phyloP scores from a whole-genome alignment of 2,113 vertebrate species.

The Spizaetus ornatus region DNA sequence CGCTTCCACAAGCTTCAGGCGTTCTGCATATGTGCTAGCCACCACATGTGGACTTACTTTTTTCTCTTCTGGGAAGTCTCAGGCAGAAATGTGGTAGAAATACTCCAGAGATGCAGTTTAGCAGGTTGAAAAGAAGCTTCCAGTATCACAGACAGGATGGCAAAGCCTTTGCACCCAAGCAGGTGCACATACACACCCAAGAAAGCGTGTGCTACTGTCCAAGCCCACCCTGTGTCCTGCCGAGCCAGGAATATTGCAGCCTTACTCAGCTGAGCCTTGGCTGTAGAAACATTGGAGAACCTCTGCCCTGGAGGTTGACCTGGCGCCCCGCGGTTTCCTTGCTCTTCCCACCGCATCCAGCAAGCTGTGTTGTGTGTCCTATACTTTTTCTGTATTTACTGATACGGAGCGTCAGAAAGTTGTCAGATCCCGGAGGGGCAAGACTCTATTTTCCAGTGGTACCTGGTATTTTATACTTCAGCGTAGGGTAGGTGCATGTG shows the following conservation, averaged over 20 bases:
- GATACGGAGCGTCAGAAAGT: not conserved
- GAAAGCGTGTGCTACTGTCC: not conserved
- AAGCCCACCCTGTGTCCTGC: not conserved
- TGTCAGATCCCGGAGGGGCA: not conserved
- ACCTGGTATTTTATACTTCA: not conserved
- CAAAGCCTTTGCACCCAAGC: not conserved
- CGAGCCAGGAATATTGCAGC: not conserved
- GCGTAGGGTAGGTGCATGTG: not conserved
- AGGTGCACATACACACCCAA: rapidly evolving
- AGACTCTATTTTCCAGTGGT: not conserved
- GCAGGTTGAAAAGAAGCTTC: not conserved
- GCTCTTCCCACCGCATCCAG: not conserved
- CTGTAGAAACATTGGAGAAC: not conserved
- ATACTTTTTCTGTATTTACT: not conserved
- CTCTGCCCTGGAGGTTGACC: not conserved
- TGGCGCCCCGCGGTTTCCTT: not conserved
- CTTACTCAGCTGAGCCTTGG: not conserved
- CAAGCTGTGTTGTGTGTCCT: not conserved
- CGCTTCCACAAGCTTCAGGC: not conserved
- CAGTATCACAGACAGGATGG: not conserved
- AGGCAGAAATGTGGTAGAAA: not conserved
- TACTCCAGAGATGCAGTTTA: not conserved
- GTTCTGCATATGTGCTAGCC: not conserved
- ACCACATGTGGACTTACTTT: not conserved
- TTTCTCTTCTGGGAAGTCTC: not conserved